Base-by-base conservation (phyloP, 2,888 invertebrate species). In the Acleris sparsana region DNA sequence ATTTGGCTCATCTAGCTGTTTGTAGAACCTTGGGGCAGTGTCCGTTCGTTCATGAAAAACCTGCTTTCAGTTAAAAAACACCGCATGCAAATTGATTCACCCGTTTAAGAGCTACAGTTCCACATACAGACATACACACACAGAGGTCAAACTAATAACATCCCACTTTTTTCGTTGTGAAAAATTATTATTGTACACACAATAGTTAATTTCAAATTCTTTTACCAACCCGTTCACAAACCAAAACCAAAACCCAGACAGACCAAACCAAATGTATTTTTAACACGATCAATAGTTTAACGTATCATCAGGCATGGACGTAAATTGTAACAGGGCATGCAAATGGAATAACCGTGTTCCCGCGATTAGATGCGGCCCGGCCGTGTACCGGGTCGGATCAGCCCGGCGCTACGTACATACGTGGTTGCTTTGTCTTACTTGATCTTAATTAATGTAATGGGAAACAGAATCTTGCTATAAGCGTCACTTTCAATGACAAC, bases 331-430 rank as follows among this genome's bases (percentile, higher is more conserved):
- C 61, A 53, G 53, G 61, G 46, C 74, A 83, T 82, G 84, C 84
- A 86, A 86, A 86, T 87, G 86, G 86, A 85, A 85, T 85, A 84
- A 77, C 80, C 85, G 77, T 86, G 86, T 87, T 80, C 77, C 74
- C 74, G 78, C 80, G 85, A 86, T 83, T 87, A 86, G 83, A 79
- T 77, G 75, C 72, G 77, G 73, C 59, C 53, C 64, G 62, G 48
- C 49, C 57, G 2, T 48, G 68, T 62, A 20, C 59, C 49, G 56
- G 52, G 66, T 62, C 57, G 66, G 70, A 69, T 70, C 64, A 70
- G 57, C 65, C 25, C 63, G 17, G 20, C 63, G 62, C 49, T 43
- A 55, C 59, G 25, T 52, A 44, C 49, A 57, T 44, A 53, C 61
- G 61, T 52, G 29, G 25, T 57, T 33, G 57, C 22, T 46, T 49